phyloP scores from a whole-genome alignment of 1,140 invertebrate species.

The Drosophila serrata region DNA sequence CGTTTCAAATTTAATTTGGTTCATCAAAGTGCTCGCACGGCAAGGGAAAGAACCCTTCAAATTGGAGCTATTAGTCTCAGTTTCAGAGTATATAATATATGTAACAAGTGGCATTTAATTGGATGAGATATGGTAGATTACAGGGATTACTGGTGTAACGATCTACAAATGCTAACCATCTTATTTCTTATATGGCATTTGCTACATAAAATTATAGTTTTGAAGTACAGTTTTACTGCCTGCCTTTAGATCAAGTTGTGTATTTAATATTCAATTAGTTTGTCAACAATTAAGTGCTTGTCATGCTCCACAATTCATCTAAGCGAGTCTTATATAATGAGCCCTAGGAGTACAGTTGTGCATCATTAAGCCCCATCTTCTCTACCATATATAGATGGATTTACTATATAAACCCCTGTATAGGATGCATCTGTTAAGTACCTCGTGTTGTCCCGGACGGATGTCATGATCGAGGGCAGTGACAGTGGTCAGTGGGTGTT shows the following conservation, averaged over 20 bases:
- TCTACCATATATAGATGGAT: not conserved
- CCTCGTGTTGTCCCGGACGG: not conserved
- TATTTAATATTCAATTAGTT: constrained; percentile 26
- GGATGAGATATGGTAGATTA: not conserved
- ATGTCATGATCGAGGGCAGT: not conserved
- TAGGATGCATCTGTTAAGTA: not conserved
- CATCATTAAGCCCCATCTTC: not conserved
- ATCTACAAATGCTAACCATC: not conserved
- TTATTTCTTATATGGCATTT: too few relatives aligned
- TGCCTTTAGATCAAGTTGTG: not conserved
- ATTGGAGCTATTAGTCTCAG: not conserved
- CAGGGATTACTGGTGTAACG: not conserved
- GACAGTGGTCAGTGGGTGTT: not conserved
- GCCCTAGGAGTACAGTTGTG: constrained; percentile 15
- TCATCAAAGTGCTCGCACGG: constrained; percentile 2
- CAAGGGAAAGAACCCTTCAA: constrained; percentile 13
- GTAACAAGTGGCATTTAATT: constrained; percentile 1
- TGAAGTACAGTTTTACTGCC: not conserved
- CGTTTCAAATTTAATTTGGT: constrained; percentile 35
- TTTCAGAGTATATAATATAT: not conserved
- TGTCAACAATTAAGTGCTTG: constrained; percentile 9
- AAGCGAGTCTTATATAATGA: constrained; percentile 11
- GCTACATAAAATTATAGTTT: not conserved
- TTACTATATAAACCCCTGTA: not conserved
- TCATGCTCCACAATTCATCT: constrained; percentile 11